Percentiles rank a stretch among this genome's conserved stretches.
These are phyloP conservation scores for Imbricaverruca yamaguchii DNA, from an alignment of 2,888 invertebrate species.

Conservation along the genomic window DNA sequence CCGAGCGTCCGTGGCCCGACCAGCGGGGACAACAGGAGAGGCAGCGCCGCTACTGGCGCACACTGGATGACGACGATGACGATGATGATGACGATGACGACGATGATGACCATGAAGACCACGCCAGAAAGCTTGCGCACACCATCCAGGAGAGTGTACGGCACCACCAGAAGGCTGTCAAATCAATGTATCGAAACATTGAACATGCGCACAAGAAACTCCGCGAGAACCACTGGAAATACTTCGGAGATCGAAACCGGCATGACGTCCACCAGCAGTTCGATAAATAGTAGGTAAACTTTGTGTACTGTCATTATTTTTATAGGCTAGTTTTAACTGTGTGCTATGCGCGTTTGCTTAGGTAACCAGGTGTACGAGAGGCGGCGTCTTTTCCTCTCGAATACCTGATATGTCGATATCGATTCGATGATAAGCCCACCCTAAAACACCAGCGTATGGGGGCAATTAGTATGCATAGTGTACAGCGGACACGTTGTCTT, in stretches of 20 bases:
- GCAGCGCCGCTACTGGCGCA: background rate
- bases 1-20: no score
- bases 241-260: background rate
- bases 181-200: background rate
- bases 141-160: background rate
- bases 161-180: background rate
- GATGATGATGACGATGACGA: background rate
- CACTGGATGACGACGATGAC: background rate
- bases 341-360: background rate
- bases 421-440: no score
- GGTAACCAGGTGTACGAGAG: no score
- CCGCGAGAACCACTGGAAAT: conserved; percentile 9
- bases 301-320: background rate
- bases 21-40: no score
- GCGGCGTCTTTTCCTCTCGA: no score
- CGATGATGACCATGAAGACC: conserved; percentile 12
- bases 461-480: no score
- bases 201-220: background rate
- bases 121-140: background rate
- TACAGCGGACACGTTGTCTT: no score
- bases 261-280: background rate
- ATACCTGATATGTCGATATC: no score
- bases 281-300: background rate
- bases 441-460: no score
- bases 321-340: background rate